Conservation (phyloP, 2,113 vertebrate genomes). For the Hucho hucho region DNA sequence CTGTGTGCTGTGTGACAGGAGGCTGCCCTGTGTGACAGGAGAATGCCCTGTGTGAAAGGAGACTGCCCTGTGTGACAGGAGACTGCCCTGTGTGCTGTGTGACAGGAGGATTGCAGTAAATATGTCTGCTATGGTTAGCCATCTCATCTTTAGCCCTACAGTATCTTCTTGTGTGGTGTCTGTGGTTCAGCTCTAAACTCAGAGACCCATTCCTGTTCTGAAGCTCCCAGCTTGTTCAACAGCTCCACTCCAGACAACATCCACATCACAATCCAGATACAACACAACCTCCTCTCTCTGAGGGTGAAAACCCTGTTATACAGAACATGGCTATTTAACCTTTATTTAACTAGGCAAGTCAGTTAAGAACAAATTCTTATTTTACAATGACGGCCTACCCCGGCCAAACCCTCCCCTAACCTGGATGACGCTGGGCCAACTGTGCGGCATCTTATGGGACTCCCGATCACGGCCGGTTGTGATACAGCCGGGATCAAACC, state of each 20-base stretch:
- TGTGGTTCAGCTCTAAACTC: neutral
- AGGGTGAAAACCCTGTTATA: neutral
- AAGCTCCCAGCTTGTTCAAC: neutral
- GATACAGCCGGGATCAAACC: too few relatives aligned
- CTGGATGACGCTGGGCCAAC: too few relatives aligned
- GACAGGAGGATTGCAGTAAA: neutral
- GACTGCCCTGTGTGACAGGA: too few relatives aligned
- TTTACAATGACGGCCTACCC: too few relatives aligned
- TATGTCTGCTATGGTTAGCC: neutral
- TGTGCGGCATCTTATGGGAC: too few relatives aligned
- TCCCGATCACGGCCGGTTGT: too few relatives aligned
- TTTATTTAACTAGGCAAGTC: too few relatives aligned
- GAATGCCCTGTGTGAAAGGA: too few relatives aligned
- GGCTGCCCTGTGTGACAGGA: too few relatives aligned
- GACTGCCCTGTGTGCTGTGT: neutral
- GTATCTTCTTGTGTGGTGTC: neutral
- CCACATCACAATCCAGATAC: slow-evolving; percentile 14
- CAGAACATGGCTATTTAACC: slow-evolving; percentile 6
- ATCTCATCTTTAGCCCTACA: neutral
- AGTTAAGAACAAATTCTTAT: too few relatives aligned
- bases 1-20: too few relatives aligned
- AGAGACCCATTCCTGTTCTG: neutral
- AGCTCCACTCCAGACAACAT: slow-evolving; percentile 10
- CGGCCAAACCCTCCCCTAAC: too few relatives aligned
- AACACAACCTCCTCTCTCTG: slow-evolving; percentile 2